phyloP scores from a whole-genome alignment of 2,888 invertebrate genomes.

The Caenorhabditis sp. region DNA sequence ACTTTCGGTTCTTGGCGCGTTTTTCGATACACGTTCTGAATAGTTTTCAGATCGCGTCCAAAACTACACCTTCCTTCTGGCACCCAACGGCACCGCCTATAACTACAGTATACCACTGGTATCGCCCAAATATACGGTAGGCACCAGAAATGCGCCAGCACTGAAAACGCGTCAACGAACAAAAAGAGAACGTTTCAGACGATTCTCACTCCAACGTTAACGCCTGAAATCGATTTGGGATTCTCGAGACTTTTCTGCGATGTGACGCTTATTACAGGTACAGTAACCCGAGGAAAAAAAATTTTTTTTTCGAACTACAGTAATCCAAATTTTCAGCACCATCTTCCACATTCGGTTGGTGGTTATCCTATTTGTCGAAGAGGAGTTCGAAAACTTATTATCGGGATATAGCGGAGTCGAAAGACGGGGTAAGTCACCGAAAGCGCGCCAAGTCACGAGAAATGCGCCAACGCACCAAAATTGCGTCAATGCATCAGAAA shows the following conservation, averaged over 20 bases:
- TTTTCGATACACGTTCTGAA: conserved; percentile 3
- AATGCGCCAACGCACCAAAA: background rate
- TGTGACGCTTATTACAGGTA: conserved; percentile 67
- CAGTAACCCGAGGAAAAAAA: conserved; percentile 20
- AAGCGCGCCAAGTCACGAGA: background rate
- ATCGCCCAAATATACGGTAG: conserved; percentile 41
- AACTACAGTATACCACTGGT: conserved; percentile 15
- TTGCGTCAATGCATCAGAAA: background rate
- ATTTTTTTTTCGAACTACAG: conserved; percentile 13
- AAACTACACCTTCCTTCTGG: conserved; percentile 2
- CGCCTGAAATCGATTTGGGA: conserved; percentile 65
- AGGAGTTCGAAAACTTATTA: conserved; percentile 54
- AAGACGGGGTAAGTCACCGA: conserved; percentile 51
- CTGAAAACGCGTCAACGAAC: background rate
- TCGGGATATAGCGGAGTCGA: conserved; percentile 63
- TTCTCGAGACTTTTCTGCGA: conserved; percentile 65
- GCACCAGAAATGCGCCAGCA: background rate
- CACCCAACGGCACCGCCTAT: conserved; percentile 1
- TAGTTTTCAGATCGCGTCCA: conserved; percentile 26
- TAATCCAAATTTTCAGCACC: conserved; percentile 55
- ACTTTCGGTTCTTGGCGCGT: background rate
- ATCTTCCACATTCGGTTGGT: conserved; percentile 70
- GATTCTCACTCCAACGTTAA: conserved; percentile 60
- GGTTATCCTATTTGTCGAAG: conserved; percentile 68
- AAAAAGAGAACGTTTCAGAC: conserved; percentile 13